Conservation (phyloP, 2,113 vertebrate species). For the Potamarius usumacintae region DNA sequence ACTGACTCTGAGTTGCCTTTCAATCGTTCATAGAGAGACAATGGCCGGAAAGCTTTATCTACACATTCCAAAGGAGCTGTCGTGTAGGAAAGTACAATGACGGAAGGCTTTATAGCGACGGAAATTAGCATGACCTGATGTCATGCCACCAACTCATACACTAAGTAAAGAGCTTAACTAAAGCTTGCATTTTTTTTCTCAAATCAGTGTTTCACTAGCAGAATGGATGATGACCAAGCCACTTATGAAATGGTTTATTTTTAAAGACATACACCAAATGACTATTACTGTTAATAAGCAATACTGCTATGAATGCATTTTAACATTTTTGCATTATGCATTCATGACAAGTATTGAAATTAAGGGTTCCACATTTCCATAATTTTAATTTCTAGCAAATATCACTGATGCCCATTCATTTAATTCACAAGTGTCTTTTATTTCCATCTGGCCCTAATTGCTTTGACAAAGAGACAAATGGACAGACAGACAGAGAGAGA, state of each 20-base stretch:
- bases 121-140: conserved; percentile 67
- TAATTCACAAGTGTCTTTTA: not conserved
- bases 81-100: conserved; percentile 52
- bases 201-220: not conserved
- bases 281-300: not conserved
- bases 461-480: conserved; percentile 54
- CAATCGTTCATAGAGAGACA: conserved; percentile 59
- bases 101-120: conserved; percentile 57
- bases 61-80: conserved; percentile 63
- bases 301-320: not conserved
- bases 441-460: conserved; percentile 14
- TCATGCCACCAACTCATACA: conserved; percentile 47
- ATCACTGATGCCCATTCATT: conserved; percentile 7
- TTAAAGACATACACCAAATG: not conserved
- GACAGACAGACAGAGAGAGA: conserved; percentile 52
- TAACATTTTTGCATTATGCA: conserved; percentile 3
- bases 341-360: conserved; percentile 14
- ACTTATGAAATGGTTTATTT: not conserved
- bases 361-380: not conserved
- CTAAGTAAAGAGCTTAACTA: conserved; percentile 34
- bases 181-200: conserved; percentile 13
- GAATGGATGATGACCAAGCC: not conserved
- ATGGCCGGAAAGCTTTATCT: conserved; percentile 69
- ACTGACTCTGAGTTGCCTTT: conserved; percentile 36
- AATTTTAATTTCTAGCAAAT: conserved; percentile 26